phyloP scores from a whole-genome alignment of 2,113 vertebrate species.

The Acanthisitta chloris region DNA sequence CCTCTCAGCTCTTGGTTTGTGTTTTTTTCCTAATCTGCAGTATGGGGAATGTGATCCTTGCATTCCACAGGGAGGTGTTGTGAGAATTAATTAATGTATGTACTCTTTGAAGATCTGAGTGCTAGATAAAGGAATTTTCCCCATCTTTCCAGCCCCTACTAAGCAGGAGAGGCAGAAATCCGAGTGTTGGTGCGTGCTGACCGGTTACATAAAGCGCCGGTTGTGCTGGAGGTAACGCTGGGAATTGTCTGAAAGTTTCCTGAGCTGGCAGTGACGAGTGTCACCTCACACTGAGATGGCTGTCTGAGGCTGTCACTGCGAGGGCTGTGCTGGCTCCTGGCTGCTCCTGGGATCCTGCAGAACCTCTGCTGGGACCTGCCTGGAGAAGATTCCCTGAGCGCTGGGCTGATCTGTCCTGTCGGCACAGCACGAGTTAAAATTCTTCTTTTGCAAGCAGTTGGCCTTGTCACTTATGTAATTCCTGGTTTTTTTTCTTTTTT shows the following conservation, averaged over 20 bases:
- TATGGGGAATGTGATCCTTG: not conserved
- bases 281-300: not conserved
- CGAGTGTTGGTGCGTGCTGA: not conserved
- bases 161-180: not conserved
- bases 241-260: not conserved
- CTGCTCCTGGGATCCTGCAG: not conserved
- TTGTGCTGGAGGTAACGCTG: not conserved
- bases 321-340: not conserved
- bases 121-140: not conserved
- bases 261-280: not conserved
- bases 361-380: too few relatives aligned
- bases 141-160: not conserved
- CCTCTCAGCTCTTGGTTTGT: not conserved
- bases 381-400: too few relatives aligned
- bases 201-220: accelerated
- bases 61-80: not conserved
- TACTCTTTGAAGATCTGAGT: not conserved
- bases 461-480: not conserved
- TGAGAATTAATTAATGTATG: slow-evolving; percentile 6
- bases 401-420: too few relatives aligned
- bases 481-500: not conserved
- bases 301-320: not conserved
- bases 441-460: not conserved
- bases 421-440: not conserved
- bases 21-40: not conserved